Evolutionary conservation across 2,888 invertebrate species (phyloP).

Genomic region (Archips xylosteana): DNA sequence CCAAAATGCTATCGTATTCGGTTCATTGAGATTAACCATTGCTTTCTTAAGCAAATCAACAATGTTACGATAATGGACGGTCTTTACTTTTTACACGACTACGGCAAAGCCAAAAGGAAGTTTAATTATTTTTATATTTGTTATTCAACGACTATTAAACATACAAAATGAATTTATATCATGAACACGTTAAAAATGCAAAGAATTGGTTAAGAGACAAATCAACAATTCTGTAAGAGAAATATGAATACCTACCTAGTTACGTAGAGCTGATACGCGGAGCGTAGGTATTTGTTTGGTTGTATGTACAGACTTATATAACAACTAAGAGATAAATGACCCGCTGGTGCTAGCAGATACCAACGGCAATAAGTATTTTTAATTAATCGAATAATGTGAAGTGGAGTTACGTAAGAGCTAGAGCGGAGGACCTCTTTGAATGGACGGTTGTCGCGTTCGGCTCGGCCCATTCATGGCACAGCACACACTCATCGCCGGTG

Average conservation of each 20-base stretch:
- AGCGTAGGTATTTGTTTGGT: conserved; percentile 38
- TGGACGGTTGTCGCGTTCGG: conserved; percentile 62
- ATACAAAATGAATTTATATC: neutral
- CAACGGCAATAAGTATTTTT: conserved; percentile 48
- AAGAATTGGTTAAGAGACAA: neutral
- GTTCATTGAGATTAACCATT: too few species aligned
- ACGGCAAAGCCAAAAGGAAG: too few species aligned
- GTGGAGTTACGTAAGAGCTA: conserved; percentile 65
- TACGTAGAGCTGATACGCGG: conserved; percentile 32
- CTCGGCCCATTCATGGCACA: conserved; percentile 71
- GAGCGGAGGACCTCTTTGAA: conserved; percentile 72
- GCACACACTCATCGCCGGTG: conserved; percentile 62
- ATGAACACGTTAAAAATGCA: neutral
- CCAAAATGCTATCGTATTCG: too few species aligned
- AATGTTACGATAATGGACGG: too few species aligned
- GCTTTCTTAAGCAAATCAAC: too few species aligned
- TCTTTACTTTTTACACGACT: too few species aligned
- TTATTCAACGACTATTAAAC: neutral
- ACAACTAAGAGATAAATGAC: conserved; percentile 50
- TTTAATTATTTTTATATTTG: neutral
- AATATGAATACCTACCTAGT: conserved; percentile 11
- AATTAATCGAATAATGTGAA: conserved; percentile 57
- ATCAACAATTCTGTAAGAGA: neutral
- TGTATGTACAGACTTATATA: conserved; percentile 50
- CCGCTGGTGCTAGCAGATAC: conserved; percentile 43